These are phyloP conservation scores for Pseudeuparius sepicola DNA, from an alignment of 2,888 invertebrate genomes.

Conservation along the genomic window DNA sequence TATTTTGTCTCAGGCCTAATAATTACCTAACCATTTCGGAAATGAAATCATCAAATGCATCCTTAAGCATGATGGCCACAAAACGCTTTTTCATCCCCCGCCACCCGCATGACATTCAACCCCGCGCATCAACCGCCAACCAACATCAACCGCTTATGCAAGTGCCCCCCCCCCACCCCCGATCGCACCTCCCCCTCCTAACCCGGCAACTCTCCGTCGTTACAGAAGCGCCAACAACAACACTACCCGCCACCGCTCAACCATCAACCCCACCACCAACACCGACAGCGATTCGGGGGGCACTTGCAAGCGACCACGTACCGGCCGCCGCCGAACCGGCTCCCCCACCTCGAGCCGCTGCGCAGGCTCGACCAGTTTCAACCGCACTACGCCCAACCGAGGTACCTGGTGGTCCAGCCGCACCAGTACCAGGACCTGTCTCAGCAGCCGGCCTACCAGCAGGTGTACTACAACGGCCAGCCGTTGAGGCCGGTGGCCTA, in stretches of 20 bases:
- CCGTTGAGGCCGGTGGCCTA: slow-evolving; percentile 15
- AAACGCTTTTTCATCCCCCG: too few species aligned
- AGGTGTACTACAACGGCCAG: slow-evolving; percentile 15
- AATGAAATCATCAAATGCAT: too few species aligned
- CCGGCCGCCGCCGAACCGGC: slow-evolving; percentile 31
- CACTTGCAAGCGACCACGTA: slow-evolving; percentile 39
- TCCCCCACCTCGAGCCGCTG: slow-evolving; percentile 19
- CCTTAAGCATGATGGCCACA: too few species aligned
- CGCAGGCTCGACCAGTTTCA: slow-evolving; percentile 21
- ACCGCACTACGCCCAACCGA: slow-evolving; percentile 22
- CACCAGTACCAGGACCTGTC: slow-evolving; percentile 25
- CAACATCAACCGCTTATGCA: too few species aligned
- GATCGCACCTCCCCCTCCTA: too few species aligned
- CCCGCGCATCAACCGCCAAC: too few species aligned
- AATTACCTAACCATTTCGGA: too few species aligned
- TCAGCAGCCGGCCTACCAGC: slow-evolving; percentile 22
- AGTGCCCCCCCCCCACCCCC: too few species aligned
- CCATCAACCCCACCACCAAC: slow-evolving; percentile 20
- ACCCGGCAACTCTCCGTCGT: slow-evolving; percentile 30
- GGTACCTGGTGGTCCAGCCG: too few species aligned
- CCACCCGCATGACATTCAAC: too few species aligned
- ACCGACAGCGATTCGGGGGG: slow-evolving; percentile 35
- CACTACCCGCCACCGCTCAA: slow-evolving; percentile 27
- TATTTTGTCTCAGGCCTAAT: too few species aligned
- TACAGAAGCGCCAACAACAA: slow-evolving; percentile 38